Evolutionary conservation across 2,888 invertebrate genomes (phyloP), one percentile per base, ranked within the genome.

Genomic region (Megamerina dolium): DNA sequence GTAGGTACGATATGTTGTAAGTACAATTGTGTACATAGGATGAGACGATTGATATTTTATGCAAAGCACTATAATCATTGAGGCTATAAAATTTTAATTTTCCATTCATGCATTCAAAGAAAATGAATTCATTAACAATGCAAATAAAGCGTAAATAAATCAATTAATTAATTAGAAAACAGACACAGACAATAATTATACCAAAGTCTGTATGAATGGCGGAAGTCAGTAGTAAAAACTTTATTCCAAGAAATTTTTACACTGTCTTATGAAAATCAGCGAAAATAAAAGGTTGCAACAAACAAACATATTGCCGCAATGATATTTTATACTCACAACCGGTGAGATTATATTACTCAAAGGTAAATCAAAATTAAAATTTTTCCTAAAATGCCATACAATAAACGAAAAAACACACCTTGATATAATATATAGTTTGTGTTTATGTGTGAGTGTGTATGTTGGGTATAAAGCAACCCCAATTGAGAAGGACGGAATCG

Each of bases 131-230:
- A 43, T 41, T 43, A 43, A 31, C 23, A 48, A 48, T 50, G 45
- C 38, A 48, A 51, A 46, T 43, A 45, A 51, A 48, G 45, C 43
- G 44, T 50, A 46, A 44, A 50, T 52, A 55, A 54, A 54, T 53
- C 49, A 54, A 54, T 55, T 52, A 54, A 54, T 55, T 51, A 53
- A 52, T 53, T 53, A 50, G 39, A 41, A 46, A 53, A 48, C 43
- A 48, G 37, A 43, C 43, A 17, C 9, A 49, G 41, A 44, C 48
- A 33, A 48, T 37, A 48, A 48, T 37, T 21, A 42, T 12, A 32
- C 20, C 17, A 39, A 37, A 41, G 30, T 37, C 43, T 30, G 39
- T 33, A 41, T 10, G 33, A 39, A 9, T n/a, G 10, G 8, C 19
- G 26, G 8, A 26, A 21, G 9, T n/a, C 27, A 5, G 12, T 27